Evolutionary conservation across 2,888 invertebrate genomes (phyloP), one percentile per base, ranked within the genome.

Genomic region (Lymantria dispar): DNA sequence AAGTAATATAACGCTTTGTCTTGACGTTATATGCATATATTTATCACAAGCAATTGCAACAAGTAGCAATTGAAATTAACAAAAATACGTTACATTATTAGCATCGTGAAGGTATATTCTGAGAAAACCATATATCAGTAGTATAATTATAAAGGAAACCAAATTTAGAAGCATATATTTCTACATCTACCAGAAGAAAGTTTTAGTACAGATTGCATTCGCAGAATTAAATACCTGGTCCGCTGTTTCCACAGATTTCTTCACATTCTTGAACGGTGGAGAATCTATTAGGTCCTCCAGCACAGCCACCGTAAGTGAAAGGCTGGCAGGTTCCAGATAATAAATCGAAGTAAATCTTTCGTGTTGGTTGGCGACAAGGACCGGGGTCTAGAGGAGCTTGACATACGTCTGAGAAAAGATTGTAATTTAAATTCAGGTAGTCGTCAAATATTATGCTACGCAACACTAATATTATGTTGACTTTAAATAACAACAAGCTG

Each of bases 271-370:
- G 92, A n/a, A 88, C 76, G 9, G 93, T 93, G 52, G 94, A 94
- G 87, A 98, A 98, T 48, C 96, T 92, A 82, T 98, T 98, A 46
- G 95, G 95, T 66, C 96, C 96, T 33, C 98, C 98, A 37, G 91
- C 93, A 76, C 98, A 98, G 52, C 98, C 98, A 37, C 97, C 95
- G 74, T 95, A 98, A 1, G 87, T 83, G 82, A 96, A 98, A 58
- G 92, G 86, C 47, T 91, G 88, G 77, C 98, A 98, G 37, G 85
- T 80, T 11, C 94, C 93, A 0, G 87, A 80, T 0, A 70, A 67
- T 11, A 81, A 75, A 71, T 97, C 94, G 83, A 94, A 98, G 86
- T 94, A 96, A 84, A 93, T 95, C 79, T 96, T 95, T 8, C 84
- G 84, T 65, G 94, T 92, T 54, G 91, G 73, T 0, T 92, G 94